A percentile compares a stretch with the other conserved stretches of the same genome.
phyloP scores from a whole-genome alignment of 2,888 invertebrate species.

The Subacronicta megacephala region DNA sequence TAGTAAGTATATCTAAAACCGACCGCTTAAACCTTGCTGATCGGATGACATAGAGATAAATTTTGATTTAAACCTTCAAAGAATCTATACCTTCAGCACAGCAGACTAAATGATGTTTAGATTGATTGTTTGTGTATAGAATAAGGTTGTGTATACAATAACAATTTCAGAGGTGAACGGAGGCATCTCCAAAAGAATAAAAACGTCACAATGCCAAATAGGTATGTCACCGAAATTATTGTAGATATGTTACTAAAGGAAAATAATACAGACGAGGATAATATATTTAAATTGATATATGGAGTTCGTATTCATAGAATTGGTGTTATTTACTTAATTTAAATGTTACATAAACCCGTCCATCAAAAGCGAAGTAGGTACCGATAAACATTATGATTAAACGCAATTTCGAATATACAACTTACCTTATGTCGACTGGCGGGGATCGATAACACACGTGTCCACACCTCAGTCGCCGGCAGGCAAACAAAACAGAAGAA shows the following conservation, averaged over 20 bases:
- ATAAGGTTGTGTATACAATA: conserved; percentile 4
- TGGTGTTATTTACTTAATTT: conserved; percentile 20
- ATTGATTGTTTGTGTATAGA: not conserved
- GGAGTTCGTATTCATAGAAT: conserved; percentile 4
- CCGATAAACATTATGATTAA: conserved; percentile 39
- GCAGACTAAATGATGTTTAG: not conserved
- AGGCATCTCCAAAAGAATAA: not conserved
- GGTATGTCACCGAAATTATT: conserved; percentile 7
- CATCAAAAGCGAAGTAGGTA: conserved; percentile 18
- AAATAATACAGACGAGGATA: conserved; percentile 33
- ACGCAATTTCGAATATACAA: conserved; percentile 33
- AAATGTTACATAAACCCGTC: conserved; percentile 22
- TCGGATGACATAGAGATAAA: not conserved
- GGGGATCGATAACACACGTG: conserved; percentile 79
- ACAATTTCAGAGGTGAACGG: conserved; percentile 2
- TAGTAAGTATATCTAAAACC: too few species aligned
- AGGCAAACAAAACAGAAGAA: conserved; percentile 57
- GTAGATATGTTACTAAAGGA: conserved; percentile 6
- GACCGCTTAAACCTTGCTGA: too few species aligned
- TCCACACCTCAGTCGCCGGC: conserved; percentile 65
- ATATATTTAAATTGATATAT: conserved; percentile 2
- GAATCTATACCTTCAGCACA: not conserved
- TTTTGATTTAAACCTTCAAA: not conserved
- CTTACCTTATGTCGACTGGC: conserved; percentile 68
- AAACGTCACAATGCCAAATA: not conserved